Base-by-base conservation (phyloP, 2,797 vertebrate species). In the Coregonus ussuriensis region DNA sequence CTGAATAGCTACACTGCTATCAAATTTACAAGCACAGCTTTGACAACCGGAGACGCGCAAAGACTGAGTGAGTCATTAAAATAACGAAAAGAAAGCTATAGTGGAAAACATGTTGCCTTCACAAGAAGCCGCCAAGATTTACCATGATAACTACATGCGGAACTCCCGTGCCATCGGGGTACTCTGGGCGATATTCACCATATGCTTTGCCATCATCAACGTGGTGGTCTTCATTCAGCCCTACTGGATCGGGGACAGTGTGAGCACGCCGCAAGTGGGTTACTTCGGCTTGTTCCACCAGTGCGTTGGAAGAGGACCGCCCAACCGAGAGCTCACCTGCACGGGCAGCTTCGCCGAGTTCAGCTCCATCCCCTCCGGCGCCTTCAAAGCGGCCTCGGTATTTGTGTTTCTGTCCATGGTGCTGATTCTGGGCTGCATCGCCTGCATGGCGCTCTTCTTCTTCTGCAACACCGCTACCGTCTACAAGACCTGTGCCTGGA, bases 401-500 rank as follows among this genome's bases (percentile, higher is more conserved):
- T 98, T 98, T 93, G 96, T 98, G 92, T 93, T 97, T 95, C 95
- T 98, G 85, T 97, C 97, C 95, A 98, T 98, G 96, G 15, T 98
- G 93, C 96, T 98, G 94, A 97, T 93, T 89, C 95, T 98, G 88
- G 95, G 96, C 93, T 98, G 97, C 95, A 98, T 98, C 93, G 95
- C 95, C 84, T 98, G 97, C 94, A 98, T 98, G 90, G 93, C 95
- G 81, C 96, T 98, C 73, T 98, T 98, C 95, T 98, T 98, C 94
- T 98, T 98, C 96, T 98, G 97, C 95, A 98, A 98, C 95, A 97
- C 97, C 71, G 96, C 96, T 92, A 98, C 97, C 70, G 97, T 98
- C 91, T 98, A 98, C 95, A 98, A 98, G 96, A 98, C 96, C 91
- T 98, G 97, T 91, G 97, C 97, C 88, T 98, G 97, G 97, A 98